These are phyloP conservation scores for Pteronura brasiliensis DNA, from an alignment of 2,113 vertebrate species.

Conservation along the genomic window DNA sequence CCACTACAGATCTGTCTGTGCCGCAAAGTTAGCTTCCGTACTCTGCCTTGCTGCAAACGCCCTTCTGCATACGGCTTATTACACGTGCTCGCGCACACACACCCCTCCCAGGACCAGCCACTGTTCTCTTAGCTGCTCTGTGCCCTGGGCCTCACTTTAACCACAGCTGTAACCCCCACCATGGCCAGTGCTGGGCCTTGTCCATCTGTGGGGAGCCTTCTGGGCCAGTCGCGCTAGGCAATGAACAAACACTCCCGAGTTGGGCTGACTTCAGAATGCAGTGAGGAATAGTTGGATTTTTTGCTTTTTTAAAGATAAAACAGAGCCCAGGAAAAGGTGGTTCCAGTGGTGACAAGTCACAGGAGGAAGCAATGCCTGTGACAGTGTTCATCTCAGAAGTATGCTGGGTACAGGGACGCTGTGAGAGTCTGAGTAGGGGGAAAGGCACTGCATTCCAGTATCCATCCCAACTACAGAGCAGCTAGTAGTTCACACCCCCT, in stretches of 20 bases:
- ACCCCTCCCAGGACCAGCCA: not conserved
- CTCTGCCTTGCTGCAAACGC: not conserved
- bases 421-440: accelerated
- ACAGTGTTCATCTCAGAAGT: not conserved
- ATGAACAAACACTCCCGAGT: not conserved
- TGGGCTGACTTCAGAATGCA: not conserved
- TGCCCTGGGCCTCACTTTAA: not conserved
- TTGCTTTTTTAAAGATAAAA: not conserved
- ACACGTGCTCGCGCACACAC: not conserved
- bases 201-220: not conserved
- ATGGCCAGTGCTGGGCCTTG: not conserved
- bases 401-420: not conserved
- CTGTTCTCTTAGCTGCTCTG: not conserved
- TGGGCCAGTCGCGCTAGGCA: not conserved
- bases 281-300: not conserved
- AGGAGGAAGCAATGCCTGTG: not conserved
- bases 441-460: not conserved
- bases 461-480: not conserved
- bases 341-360: accelerated
- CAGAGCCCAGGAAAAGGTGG: not conserved
- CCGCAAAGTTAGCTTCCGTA: not conserved
- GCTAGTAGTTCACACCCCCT: not conserved
- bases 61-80: not conserved
- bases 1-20: not conserved
- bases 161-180: not conserved